Evolutionary conservation across 1,140 invertebrate genomes (phyloP).

Genomic region (Drosophila navojoa): DNA sequence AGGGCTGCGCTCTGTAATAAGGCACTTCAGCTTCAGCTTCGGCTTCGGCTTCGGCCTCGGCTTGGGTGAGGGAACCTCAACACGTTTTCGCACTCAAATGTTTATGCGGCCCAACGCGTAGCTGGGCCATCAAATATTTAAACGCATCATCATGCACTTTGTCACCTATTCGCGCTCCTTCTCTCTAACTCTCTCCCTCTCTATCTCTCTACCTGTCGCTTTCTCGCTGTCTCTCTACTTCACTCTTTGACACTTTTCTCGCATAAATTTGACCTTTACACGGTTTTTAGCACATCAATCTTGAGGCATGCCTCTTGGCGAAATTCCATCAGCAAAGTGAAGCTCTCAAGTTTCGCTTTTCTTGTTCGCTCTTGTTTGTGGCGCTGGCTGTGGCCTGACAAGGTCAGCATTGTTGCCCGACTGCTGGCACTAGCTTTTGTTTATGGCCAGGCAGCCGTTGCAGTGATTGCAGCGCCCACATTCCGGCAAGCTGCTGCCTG

Average conservation of each 20-base stretch:
- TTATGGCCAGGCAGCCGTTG: slow-evolving; percentile 50
- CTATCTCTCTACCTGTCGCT: not conserved
- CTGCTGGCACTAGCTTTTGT: slow-evolving; percentile 31
- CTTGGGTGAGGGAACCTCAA: slow-evolving; percentile 33
- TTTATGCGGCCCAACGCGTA: slow-evolving; percentile 50
- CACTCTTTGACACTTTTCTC: slow-evolving; percentile 32
- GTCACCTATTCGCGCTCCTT: slow-evolving; percentile 62
- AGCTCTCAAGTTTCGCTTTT: slow-evolving; percentile 22
- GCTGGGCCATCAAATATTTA: slow-evolving; percentile 72
- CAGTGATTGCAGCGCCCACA: slow-evolving; percentile 20
- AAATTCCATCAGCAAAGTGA: slow-evolving; percentile 69
- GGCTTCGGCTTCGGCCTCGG: slow-evolving; percentile 8
- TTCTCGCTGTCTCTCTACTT: not conserved
- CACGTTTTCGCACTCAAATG: slow-evolving; percentile 77
- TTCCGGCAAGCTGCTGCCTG: slow-evolving; percentile 32
- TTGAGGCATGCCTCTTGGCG: slow-evolving; percentile 28
- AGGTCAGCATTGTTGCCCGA: slow-evolving; percentile 28
- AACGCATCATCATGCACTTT: slow-evolving; percentile 70
- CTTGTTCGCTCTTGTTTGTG: slow-evolving; percentile 16
- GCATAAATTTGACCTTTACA: slow-evolving; percentile 74
- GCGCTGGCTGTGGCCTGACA: slow-evolving; percentile 31
- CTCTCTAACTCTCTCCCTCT: not conserved
- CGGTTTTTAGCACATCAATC: slow-evolving; percentile 64
- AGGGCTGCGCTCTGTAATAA: slow-evolving; percentile 29
- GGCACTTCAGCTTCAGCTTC: slow-evolving; percentile 16